phyloP scores from a whole-genome alignment of 2,113 vertebrate species.

The Vireo altiloquus region DNA sequence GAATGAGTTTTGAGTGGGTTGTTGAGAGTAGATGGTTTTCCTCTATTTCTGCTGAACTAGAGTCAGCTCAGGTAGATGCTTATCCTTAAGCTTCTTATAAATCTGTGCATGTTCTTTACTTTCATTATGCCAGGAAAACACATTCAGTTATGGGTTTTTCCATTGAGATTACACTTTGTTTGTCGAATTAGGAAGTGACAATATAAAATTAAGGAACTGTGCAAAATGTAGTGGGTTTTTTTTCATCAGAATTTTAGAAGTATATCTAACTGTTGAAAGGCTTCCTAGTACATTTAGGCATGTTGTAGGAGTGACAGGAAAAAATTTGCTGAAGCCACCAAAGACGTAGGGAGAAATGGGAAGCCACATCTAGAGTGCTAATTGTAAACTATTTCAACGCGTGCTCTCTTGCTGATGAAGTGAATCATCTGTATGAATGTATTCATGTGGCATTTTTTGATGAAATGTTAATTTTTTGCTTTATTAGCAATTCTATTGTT shows the following conservation, averaged over 20 bases:
- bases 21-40: background rate
- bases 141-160: background rate
- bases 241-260: background rate
- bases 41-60: background rate
- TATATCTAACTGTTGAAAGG: slow-evolving; percentile 6
- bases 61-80: background rate
- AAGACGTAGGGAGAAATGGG: slow-evolving; percentile 17
- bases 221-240: background rate
- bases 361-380: slow-evolving; percentile 52
- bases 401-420: slow-evolving; percentile 50
- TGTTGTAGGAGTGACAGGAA: background rate
- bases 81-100: background rate
- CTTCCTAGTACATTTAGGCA: slow-evolving; percentile 9
- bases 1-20: background rate
- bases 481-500: slow-evolving; percentile 56
- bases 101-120: background rate
- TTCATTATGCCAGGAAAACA: background rate
- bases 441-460: slow-evolving; percentile 61
- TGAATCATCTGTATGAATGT: slow-evolving; percentile 42
- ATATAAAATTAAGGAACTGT: background rate
- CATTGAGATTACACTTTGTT: background rate
- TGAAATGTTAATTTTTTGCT: slow-evolving; percentile 58
- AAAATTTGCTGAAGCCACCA: slow-evolving; percentile 39
- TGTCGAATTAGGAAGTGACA: background rate
- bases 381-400: slow-evolving; percentile 48